Conservation (phyloP, 2,888 invertebrate species). For the Morpho achilles region DNA sequence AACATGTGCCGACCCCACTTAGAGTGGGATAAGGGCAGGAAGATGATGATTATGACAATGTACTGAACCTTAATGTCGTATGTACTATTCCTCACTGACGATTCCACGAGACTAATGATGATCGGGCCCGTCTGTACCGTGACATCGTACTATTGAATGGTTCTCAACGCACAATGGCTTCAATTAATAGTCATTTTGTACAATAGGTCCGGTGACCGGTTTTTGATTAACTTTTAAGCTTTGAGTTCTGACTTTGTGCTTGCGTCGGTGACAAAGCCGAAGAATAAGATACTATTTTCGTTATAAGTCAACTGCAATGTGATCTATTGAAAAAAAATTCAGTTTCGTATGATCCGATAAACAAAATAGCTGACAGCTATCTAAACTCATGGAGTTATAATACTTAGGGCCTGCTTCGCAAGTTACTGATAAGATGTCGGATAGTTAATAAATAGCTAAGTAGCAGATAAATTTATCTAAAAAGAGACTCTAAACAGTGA, state of each 20-base stretch:
- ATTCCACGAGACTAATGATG: constrained; percentile 17
- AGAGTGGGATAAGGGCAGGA: background rate
- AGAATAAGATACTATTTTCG: too few species aligned
- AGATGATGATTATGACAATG: background rate
- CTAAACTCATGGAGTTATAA: too few species aligned
- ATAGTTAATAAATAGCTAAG: too few species aligned
- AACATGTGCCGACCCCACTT: background rate
- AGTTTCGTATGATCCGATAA: too few species aligned
- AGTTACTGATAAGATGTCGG: too few species aligned
- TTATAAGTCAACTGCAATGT: too few species aligned
- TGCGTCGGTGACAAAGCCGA: background rate
- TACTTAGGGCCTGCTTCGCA: too few species aligned
- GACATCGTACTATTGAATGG: constrained; percentile 22
- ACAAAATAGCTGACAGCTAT: too few species aligned
- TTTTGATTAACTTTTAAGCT: constrained; percentile 9
- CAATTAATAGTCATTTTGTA: constrained; percentile 23
- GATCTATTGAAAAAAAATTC: too few species aligned
- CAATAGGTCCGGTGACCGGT: constrained; percentile 18
- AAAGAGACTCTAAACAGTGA: too few species aligned
- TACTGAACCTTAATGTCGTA: constrained; percentile 19
- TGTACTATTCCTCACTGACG: background rate
- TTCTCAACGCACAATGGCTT: constrained; percentile 18
- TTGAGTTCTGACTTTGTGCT: constrained; percentile 2
- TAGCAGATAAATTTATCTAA: too few species aligned
- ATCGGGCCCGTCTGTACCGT: constrained; percentile 13